A percentile compares a stretch with the other conserved stretches of the same genome.
phyloP scores from a whole-genome alignment of 2,113 vertebrate genomes.

The Python bivittatus region DNA sequence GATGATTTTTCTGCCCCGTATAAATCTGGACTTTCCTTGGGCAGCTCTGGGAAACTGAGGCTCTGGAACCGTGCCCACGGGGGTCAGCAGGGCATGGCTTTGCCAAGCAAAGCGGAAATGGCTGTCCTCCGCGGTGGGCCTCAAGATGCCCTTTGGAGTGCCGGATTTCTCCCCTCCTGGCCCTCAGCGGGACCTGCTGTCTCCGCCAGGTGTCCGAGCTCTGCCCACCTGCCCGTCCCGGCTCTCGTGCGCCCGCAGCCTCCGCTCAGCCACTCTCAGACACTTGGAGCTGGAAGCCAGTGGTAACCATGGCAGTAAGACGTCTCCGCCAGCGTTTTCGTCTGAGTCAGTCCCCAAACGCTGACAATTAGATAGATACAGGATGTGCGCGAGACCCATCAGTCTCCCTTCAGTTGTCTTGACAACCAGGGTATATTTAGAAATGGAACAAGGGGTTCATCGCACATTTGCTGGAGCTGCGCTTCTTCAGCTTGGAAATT shows the following conservation, averaged over 20 bases:
- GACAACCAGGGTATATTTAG: slow-evolving; percentile 84
- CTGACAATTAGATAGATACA: slow-evolving; percentile 83
- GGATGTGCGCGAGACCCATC: slow-evolving; percentile 80
- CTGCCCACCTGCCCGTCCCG: slow-evolving; percentile 50
- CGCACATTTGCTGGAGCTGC: slow-evolving; percentile 82
- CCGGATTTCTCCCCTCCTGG: too few relatives aligned
- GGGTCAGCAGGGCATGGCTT: too few relatives aligned
- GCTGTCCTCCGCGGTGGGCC: too few relatives aligned
- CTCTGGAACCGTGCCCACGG: background rate
- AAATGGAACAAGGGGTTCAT: slow-evolving; percentile 84
- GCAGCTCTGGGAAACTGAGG: too few relatives aligned
- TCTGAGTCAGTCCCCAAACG: slow-evolving; percentile 77
- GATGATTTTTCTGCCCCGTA: too few relatives aligned
- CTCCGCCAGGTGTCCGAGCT: slow-evolving; percentile 49
- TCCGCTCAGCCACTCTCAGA: slow-evolving; percentile 48
- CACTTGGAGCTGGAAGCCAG: slow-evolving; percentile 67
- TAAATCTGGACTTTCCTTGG: too few relatives aligned
- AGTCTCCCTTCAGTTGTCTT: slow-evolving; percentile 80
- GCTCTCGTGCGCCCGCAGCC: background rate
- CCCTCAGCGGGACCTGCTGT: slow-evolving; percentile 48
- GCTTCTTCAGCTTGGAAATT: slow-evolving; percentile 78
- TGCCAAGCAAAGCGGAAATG: too few relatives aligned
- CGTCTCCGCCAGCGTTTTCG: slow-evolving; percentile 78
- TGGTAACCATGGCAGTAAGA: slow-evolving; percentile 82
- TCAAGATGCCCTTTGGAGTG: too few relatives aligned